Percentiles rank a stretch among this genome's conserved stretches.
Evolutionary conservation across 2,888 invertebrate genomes (phyloP).

Genomic region (Andricus quercusramuli): DNA sequence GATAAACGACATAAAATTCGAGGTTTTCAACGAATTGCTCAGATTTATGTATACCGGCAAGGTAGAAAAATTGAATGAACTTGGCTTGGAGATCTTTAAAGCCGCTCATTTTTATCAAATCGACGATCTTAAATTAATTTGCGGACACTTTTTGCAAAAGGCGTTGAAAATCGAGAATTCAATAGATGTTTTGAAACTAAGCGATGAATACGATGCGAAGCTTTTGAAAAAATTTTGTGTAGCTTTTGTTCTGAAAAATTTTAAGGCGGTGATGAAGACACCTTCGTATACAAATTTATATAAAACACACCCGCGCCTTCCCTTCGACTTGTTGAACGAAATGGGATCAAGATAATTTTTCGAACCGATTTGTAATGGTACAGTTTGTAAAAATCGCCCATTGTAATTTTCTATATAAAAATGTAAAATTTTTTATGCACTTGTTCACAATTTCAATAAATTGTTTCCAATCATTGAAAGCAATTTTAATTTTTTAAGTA

Average conservation of each 20-base stretch:
- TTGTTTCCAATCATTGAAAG: too few relatives aligned
- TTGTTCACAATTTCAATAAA: too few relatives aligned
- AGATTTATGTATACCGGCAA: slow-evolving; percentile 43
- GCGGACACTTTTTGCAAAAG: background rate
- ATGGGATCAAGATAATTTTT: background rate
- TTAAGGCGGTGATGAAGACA: background rate
- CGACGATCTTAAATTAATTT: background rate
- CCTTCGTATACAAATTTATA: background rate
- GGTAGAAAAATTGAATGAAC: slow-evolving; percentile 10
- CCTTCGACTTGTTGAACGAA: background rate
- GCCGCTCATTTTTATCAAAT: background rate
- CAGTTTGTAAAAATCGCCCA: too few relatives aligned
- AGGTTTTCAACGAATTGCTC: background rate
- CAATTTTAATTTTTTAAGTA: too few relatives aligned
- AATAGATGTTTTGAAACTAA: too few relatives aligned
- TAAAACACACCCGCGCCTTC: background rate
- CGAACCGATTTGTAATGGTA: too few relatives aligned
- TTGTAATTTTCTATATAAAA: too few relatives aligned
- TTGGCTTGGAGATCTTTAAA: background rate
- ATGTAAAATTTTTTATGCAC: too few relatives aligned
- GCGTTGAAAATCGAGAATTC: background rate
- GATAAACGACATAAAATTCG: background rate
- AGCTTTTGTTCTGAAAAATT: background rate
- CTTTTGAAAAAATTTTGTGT: background rate
- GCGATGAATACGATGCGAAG: background rate